A percentile compares a stretch with the other conserved stretches of the same genome.
phyloP scores from a whole-genome alignment of 2,888 invertebrate genomes.

The Melanophora roralis region DNA sequence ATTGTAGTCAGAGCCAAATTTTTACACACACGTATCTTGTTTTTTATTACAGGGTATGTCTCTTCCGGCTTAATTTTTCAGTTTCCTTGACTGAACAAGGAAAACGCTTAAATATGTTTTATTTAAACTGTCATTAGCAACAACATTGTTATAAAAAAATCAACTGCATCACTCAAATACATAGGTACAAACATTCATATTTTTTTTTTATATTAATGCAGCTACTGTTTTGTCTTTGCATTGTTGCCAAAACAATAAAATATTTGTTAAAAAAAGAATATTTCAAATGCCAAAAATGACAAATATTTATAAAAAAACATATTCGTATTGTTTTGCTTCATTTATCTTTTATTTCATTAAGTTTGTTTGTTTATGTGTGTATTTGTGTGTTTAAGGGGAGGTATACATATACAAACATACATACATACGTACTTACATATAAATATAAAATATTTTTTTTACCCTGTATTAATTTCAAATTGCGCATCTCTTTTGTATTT shows the following conservation, averaged over 20 bases:
- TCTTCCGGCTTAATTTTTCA: constrained; percentile 70
- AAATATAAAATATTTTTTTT: too few relatives aligned
- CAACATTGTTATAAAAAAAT: constrained; percentile 3
- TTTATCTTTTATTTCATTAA: constrained; percentile 26
- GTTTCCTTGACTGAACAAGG: not conserved
- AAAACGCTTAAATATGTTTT: constrained; percentile 11
- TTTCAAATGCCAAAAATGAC: constrained; percentile 52
- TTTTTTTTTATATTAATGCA: not conserved
- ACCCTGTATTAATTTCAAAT: constrained; percentile 55
- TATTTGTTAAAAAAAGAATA: constrained; percentile 36
- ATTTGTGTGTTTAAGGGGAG: constrained; percentile 42
- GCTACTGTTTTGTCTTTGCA: constrained; percentile 29
- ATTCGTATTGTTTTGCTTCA: constrained; percentile 30
- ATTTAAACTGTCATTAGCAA: constrained; percentile 40
- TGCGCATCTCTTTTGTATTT: constrained; percentile 58
- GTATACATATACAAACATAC: not conserved
- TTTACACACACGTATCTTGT: too few relatives aligned
- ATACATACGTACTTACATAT: too few relatives aligned
- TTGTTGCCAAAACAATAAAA: constrained; percentile 56
- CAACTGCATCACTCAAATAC: constrained; percentile 36
- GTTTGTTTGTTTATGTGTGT: not conserved
- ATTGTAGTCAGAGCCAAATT: too few relatives aligned
- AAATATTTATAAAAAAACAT: constrained; percentile 54
- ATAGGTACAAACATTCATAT: too few relatives aligned
- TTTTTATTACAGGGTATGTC: constrained; percentile 66